Percentiles rank a stretch among this genome's conserved stretches.
Evolutionary conservation across 2,797 vertebrate genomes (phyloP).

Genomic region (Siniperca obscura): DNA sequence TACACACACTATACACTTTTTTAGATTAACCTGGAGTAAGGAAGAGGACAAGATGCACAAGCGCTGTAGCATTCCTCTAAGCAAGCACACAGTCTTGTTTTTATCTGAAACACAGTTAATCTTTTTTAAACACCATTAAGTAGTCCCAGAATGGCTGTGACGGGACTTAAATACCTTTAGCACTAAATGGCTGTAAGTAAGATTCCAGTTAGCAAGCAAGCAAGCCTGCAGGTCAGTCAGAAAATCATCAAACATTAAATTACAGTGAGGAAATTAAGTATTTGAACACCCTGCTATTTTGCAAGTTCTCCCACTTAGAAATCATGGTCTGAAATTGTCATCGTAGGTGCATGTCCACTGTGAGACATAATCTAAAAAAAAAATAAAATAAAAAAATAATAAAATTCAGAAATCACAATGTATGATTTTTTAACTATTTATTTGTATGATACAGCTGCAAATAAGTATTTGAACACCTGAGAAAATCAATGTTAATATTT

Average conservation of each 20-base stretch:
- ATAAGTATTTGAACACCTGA: too few relatives aligned
- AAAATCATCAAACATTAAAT: neutral
- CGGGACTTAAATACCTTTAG: neutral
- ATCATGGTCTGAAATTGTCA: too few relatives aligned
- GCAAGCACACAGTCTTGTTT: neutral
- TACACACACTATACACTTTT: neutral
- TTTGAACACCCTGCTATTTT: too few relatives aligned
- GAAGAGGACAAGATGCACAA: neutral
- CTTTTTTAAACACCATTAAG: neutral
- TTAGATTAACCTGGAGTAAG: neutral
- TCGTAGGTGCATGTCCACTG: too few relatives aligned
- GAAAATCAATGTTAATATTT: too few relatives aligned
- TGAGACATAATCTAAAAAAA: too few relatives aligned
- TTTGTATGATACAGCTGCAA: too few relatives aligned
- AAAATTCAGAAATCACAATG: too few relatives aligned
- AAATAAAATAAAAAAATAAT: too few relatives aligned
- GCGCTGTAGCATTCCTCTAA: neutral
- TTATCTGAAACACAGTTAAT: neutral
- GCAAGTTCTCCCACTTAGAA: too few relatives aligned
- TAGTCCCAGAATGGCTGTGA: neutral
- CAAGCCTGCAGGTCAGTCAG: constrained; percentile 3
- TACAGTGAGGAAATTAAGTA: too few relatives aligned
- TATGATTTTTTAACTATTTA: too few relatives aligned
- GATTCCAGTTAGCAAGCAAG: neutral
- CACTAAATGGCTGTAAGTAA: neutral